Percentiles rank a stretch among this genome's conserved stretches.
These are phyloP conservation scores for Sturmia bella DNA, from an alignment of 2,888 invertebrate genomes.

Conservation along the genomic window DNA sequence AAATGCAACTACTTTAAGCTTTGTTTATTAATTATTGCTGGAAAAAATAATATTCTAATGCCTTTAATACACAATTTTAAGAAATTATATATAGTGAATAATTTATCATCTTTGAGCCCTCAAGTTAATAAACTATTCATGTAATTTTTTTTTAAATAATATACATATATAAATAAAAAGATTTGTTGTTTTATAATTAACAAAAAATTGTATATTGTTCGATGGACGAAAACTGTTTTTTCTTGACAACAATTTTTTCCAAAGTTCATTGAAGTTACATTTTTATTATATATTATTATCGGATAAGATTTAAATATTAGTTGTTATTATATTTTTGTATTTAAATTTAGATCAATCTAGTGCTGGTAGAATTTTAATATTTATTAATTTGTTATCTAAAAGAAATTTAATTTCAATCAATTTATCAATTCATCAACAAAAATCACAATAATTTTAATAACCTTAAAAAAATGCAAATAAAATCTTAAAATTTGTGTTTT, in stretches of 20 bases:
- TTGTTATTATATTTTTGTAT: conserved; percentile 19
- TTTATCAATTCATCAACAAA: background rate
- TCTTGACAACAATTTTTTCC: background rate
- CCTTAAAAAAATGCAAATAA: no score
- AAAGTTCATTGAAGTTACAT: conserved; percentile 46
- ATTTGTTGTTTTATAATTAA: conserved; percentile 42
- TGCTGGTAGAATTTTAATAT: conserved; percentile 22
- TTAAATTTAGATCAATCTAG: conserved; percentile 8
- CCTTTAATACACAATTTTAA: conserved; percentile 51
- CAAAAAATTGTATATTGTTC: conserved; percentile 49
- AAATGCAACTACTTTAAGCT: conserved; percentile 52
- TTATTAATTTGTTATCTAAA: background rate
- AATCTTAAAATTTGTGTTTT: no score
- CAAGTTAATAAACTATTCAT: conserved; percentile 62
- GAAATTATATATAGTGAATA: conserved; percentile 60
- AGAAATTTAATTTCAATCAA: conserved; percentile 1
- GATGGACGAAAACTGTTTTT: conserved; percentile 4
- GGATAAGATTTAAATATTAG: conserved; percentile 47
- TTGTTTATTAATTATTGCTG: conserved; percentile 31
- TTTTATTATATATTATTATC: conserved; percentile 33
- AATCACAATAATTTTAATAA: background rate
- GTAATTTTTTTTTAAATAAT: conserved; percentile 8
- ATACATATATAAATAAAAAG: conserved; percentile 12
- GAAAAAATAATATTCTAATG: background rate
- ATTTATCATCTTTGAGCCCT: conserved; percentile 65